Evolutionary conservation across 2,888 invertebrate species (phyloP).

Genomic region (Cephus runcator): DNA sequence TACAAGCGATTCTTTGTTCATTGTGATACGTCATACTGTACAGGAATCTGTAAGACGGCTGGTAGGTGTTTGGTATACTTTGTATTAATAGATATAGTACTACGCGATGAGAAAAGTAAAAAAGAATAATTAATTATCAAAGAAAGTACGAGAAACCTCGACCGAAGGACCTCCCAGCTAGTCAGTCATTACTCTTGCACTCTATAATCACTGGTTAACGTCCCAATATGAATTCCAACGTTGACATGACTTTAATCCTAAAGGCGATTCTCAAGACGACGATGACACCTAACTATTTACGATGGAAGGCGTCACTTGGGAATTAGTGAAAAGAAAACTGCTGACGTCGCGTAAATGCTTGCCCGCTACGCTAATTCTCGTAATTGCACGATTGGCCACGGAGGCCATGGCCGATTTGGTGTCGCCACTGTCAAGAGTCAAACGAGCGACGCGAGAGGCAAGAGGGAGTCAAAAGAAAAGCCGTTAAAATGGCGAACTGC

Average conservation of each 20-base stretch:
- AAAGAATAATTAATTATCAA: neutral
- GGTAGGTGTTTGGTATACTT: neutral
- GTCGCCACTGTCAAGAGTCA: neutral
- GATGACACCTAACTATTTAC: neutral
- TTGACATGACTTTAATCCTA: neutral
- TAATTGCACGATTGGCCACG: neutral
- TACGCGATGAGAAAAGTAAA: neutral
- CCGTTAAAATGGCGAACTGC: neutral
- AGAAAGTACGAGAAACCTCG: neutral
- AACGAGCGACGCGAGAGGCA: neutral
- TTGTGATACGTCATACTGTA: neutral
- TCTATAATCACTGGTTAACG: neutral
- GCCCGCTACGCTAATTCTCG: neutral
- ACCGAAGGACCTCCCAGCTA: neutral
- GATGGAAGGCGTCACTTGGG: neutral
- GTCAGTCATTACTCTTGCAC: neutral
- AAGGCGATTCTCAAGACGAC: neutral
- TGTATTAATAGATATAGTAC: neutral
- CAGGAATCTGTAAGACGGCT: neutral
- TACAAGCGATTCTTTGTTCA: neutral
- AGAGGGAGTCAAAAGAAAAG: neutral
- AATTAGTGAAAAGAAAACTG: neutral
- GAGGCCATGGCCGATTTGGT: neutral
- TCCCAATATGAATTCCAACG: neutral
- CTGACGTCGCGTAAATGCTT: neutral